A percentile compares a stretch with the other conserved stretches of the same genome.
phyloP scores from a whole-genome alignment of 2,113 vertebrate species.

The Chiloscyllium plagiosum region DNA sequence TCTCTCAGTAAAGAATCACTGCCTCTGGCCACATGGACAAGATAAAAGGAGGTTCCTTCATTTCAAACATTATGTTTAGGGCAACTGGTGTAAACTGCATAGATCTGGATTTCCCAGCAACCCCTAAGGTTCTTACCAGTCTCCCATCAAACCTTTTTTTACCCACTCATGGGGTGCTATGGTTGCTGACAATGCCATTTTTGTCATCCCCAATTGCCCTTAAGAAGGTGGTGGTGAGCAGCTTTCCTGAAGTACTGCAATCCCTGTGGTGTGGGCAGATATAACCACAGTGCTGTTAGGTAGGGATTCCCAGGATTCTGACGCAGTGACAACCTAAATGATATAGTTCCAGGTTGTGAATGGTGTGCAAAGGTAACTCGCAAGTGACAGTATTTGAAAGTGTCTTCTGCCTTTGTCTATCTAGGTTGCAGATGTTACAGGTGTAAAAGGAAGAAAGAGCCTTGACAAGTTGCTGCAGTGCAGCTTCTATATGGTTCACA shows the following conservation, averaged over 20 bases:
- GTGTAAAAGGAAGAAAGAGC: neutral
- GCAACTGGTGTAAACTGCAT: neutral
- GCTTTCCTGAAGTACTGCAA: neutral
- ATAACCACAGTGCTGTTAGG: neutral
- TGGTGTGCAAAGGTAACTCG: neutral
- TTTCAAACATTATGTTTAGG: neutral
- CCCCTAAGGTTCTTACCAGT: neutral
- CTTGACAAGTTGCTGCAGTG: neutral
- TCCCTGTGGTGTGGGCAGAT: neutral
- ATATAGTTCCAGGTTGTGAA: neutral
- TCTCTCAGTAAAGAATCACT: neutral
- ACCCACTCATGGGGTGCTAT: neutral
- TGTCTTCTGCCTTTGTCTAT: neutral
- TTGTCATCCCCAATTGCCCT: too few relatives aligned
- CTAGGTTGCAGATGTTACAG: neutral
- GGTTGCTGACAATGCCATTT: too few relatives aligned
- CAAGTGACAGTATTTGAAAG: neutral
- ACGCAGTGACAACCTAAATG: too few relatives aligned
- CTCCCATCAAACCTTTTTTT: neutral
- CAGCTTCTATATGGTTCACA: neutral
- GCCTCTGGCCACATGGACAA: neutral
- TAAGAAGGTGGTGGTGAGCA: too few relatives aligned
- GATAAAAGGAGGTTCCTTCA: neutral
- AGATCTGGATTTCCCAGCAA: neutral
- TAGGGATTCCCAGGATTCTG: neutral